Conservation (phyloP, 2,888 invertebrate genomes). For the Lasius platythorax region DNA sequence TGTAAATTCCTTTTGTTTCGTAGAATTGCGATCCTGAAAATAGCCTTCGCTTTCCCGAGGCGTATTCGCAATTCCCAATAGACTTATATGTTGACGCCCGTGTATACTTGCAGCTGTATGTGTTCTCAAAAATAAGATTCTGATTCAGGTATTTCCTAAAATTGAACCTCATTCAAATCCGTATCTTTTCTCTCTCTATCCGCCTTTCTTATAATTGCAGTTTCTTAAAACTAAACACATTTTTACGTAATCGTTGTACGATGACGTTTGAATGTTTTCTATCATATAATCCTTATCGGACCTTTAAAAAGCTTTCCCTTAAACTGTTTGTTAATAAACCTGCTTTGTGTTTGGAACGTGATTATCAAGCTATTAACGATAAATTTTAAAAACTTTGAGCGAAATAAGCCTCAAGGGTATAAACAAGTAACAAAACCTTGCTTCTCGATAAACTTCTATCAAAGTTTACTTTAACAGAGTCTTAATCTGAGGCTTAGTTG, state of each 20-base stretch:
- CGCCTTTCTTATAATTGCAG: neutral
- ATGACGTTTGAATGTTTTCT: neutral
- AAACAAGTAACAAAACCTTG: slow-evolving; percentile 28
- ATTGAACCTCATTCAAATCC: neutral
- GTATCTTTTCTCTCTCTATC: neutral
- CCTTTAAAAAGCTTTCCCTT: neutral
- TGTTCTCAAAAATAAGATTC: slow-evolving; percentile 25
- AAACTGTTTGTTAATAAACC: slow-evolving; percentile 14
- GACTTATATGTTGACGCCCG: slow-evolving; percentile 14
- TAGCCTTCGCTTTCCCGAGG: slow-evolving; percentile 29
- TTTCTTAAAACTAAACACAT: neutral
- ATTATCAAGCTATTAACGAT: neutral
- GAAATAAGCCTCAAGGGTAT: neutral
- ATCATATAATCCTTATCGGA: neutral
- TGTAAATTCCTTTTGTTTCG: slow-evolving; percentile 54
- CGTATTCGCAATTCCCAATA: slow-evolving; percentile 41
- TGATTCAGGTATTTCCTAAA: neutral
- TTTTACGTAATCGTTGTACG: neutral
- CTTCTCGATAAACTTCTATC: slow-evolving; percentile 26
- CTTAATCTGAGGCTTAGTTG: slow-evolving; percentile 39
- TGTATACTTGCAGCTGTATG: slow-evolving; percentile 8
- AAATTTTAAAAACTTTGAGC: slow-evolving; percentile 16
- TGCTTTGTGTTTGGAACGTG: neutral
- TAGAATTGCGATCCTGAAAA: slow-evolving; percentile 29
- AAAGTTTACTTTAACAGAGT: slow-evolving; percentile 25